These are phyloP conservation scores for Zaprionus lachaisei DNA, from an alignment of 1,140 invertebrate species.

Conservation along the genomic window DNA sequence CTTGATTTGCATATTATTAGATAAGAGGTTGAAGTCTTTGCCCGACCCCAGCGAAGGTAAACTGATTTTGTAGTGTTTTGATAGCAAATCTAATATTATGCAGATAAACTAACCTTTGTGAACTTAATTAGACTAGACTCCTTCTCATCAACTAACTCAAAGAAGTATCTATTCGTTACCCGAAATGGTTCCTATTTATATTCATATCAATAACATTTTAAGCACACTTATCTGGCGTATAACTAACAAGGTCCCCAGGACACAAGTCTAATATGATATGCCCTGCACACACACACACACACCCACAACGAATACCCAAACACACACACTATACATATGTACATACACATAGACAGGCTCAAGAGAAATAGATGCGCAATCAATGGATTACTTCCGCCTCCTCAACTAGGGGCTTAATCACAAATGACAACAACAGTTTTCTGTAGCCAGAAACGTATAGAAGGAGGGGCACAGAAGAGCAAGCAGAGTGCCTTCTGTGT, in stretches of 20 bases:
- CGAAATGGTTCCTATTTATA: conserved; percentile 13
- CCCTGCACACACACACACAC: conserved; percentile 16
- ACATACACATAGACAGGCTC: background rate
- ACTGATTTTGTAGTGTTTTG: too few species aligned
- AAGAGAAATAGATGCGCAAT: conserved; percentile 43
- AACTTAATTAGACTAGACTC: background rate
- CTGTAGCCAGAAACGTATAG: background rate
- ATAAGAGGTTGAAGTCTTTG: conserved; percentile 25
- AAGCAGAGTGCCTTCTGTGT: background rate
- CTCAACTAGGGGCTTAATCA: conserved; percentile 41
- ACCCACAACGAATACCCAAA: background rate
- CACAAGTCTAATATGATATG: conserved; percentile 38
- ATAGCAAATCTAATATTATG: too few species aligned
- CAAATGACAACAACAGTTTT: conserved; percentile 42
- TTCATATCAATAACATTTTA: conserved; percentile 51
- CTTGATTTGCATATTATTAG: conserved; percentile 75
- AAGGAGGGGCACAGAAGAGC: background rate
- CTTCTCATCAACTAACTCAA: background rate
- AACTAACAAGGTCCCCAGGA: conserved; percentile 44
- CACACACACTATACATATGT: background rate
- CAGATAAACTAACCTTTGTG: background rate
- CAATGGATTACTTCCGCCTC: conserved; percentile 76
- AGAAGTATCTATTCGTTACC: background rate
- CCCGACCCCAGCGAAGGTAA: background rate
- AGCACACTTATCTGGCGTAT: conserved; percentile 43